Evolutionary conservation across 1,140 invertebrate genomes (phyloP).

Genomic region (Drosophila pseudoananassae): DNA sequence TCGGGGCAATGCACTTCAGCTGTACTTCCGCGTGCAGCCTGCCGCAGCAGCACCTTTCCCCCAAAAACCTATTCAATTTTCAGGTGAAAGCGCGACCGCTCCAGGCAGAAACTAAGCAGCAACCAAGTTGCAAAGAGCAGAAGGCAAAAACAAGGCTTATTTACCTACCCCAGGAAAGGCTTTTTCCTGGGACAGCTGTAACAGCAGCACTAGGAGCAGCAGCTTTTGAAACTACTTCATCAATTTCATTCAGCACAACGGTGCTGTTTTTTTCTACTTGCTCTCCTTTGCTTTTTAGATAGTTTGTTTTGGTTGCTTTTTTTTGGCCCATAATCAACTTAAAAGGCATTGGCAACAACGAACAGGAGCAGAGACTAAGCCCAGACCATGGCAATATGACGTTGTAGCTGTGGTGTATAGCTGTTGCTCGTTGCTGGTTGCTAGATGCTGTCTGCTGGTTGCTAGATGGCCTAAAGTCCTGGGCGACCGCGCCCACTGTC

Average conservation of each 20-base stretch:
- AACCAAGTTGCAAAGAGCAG: conserved; percentile 73
- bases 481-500: conserved; percentile 65
- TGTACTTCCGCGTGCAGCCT: conserved; percentile 1
- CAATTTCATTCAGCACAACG: conserved; percentile 73
- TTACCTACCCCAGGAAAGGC: conserved; percentile 39
- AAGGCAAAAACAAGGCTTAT: conserved; percentile 69
- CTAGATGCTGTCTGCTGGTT: conserved; percentile 28
- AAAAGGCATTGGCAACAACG: conserved; percentile 70
- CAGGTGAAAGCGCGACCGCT: conserved; percentile 47
- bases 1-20: conserved; percentile 59
- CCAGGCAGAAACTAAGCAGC: conserved; percentile 49
- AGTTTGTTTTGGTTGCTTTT: conserved; percentile 14
- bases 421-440: conserved; percentile 15
- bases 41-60: conserved; percentile 2
- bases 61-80: conserved; percentile 73
- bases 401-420: conserved; percentile 26
- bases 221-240: conserved; percentile 72
- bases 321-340: conserved; percentile 66
- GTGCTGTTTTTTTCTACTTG: conserved; percentile 34
- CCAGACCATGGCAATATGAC: conserved; percentile 15
- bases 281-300: conserved; percentile 15
- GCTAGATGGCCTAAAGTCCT: conserved; percentile 34
- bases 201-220: conserved; percentile 22
- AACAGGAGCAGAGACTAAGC: conserved; percentile 30
- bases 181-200: conserved; percentile 27